These are phyloP conservation scores for Motacilla tschutschensis DNA, from an alignment of 2,113 vertebrate genomes.

Conservation along the genomic window DNA sequence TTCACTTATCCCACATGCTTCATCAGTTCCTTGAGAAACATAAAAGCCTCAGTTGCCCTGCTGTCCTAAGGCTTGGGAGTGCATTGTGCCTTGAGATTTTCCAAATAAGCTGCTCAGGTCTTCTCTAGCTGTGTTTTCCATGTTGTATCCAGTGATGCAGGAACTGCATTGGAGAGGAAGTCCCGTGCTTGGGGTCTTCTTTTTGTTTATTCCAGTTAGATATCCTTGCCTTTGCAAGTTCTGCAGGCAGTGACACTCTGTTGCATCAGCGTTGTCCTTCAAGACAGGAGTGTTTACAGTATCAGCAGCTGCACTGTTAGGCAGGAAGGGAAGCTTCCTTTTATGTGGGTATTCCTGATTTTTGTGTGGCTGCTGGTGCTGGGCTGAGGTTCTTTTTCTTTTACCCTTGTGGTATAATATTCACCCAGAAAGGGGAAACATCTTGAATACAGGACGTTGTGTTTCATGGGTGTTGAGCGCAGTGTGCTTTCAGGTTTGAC, in stretches of 20 bases:
- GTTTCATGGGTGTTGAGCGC: constrained; percentile 24
- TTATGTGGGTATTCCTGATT: constrained; percentile 57
- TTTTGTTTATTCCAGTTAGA: background rate
- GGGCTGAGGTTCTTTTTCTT: constrained; percentile 41
- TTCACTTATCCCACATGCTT: background rate
- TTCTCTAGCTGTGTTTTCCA: background rate
- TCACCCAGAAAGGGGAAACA: constrained; percentile 44
- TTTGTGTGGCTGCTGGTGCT: constrained; percentile 49
- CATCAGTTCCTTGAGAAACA: background rate
- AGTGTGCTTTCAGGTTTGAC: background rate
- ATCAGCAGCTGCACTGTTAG: constrained; percentile 15
- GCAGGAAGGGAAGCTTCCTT: constrained; percentile 46
- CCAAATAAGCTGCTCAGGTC: background rate
- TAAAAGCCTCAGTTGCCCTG: background rate
- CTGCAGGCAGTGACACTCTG: background rate
- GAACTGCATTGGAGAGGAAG: background rate
- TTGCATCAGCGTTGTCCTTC: background rate
- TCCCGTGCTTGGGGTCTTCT: background rate
- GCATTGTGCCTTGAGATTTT: background rate
- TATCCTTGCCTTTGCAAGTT: background rate
- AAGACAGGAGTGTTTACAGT: background rate
- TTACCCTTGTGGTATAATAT: constrained; percentile 44
- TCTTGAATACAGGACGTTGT: constrained; percentile 47
- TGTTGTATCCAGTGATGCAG: background rate
- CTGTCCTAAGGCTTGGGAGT: background rate